A percentile compares a stretch with the other conserved stretches of the same genome.
Evolutionary conservation across 2,113 vertebrate species (phyloP).

Genomic region (Gnathonemus echidnorhynchus): DNA sequence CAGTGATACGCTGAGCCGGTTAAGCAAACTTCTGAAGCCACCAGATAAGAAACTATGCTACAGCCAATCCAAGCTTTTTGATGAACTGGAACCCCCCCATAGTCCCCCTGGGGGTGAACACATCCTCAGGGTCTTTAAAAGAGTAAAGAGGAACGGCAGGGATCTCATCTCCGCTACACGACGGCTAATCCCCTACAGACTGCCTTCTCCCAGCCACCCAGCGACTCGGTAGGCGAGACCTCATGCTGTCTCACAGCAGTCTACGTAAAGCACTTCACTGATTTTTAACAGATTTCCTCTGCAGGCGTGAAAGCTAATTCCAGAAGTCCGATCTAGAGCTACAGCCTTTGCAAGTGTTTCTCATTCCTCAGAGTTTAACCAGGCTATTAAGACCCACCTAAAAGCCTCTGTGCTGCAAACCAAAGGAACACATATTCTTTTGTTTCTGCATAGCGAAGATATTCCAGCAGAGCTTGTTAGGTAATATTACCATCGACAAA

Average conservation of each 20-base stretch:
- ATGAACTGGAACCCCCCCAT: not conserved
- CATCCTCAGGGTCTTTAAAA: not conserved
- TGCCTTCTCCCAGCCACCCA: not conserved
- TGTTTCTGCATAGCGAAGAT: not conserved
- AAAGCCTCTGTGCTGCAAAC: not conserved
- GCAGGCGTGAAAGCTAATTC: not conserved
- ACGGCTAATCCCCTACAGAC: not conserved
- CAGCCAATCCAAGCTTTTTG: conserved; percentile 34
- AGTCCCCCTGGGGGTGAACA: not conserved
- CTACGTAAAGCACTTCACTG: not conserved
- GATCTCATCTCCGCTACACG: not conserved
- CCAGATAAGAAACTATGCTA: conserved; percentile 48
- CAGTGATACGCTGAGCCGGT: conserved; percentile 41
- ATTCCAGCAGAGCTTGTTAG: not conserved
- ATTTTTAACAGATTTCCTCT: not conserved
- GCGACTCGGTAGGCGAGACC: not conserved
- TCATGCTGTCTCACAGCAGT: not conserved
- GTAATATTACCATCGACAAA: not conserved
- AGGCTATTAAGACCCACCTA: not conserved
- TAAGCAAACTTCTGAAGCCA: conserved; percentile 43
- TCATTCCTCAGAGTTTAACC: not conserved
- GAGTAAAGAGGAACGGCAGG: not conserved
- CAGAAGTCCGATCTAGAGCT: not conserved
- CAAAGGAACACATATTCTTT: not conserved
- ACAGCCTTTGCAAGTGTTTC: not conserved